These are phyloP conservation scores for Apomyelois bistriatella DNA, from an alignment of 2,888 invertebrate species.

Conservation along the genomic window DNA sequence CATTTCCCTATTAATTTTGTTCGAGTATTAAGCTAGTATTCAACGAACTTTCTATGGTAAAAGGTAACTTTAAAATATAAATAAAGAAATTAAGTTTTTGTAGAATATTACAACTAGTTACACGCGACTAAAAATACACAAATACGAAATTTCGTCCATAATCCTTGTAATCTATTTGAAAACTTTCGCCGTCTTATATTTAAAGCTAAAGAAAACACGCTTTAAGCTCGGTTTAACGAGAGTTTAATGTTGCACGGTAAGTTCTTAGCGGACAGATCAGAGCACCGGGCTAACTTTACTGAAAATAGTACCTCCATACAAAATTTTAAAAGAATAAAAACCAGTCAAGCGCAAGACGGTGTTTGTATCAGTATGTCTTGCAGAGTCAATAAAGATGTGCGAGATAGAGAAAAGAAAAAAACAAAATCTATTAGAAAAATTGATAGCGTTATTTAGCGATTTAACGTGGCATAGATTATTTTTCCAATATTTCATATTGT, in stretches of 20 bases:
- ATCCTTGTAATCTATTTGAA: constrained; percentile 3
- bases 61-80: no score
- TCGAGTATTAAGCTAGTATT: no score
- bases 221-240: constrained; percentile 39
- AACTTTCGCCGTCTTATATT: constrained; percentile 7
- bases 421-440: no score
- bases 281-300: not conserved
- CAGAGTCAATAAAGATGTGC: no score
- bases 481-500: no score
- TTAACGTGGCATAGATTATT: no score
- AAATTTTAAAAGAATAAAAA: not conserved
- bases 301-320: not conserved
- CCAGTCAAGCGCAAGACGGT: not conserved
- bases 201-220: constrained; percentile 9
- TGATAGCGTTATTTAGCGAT: no score
- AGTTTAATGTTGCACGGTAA: constrained; percentile 36
- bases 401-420: no score
- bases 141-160: constrained; percentile 4
- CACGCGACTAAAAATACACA: not conserved
- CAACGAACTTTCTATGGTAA: no score
- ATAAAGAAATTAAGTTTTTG: no score
- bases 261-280: constrained; percentile 1
- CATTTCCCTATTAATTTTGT: no score
- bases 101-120: not conserved
- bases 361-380: no score